Evolutionary conservation across 2,113 vertebrate genomes (phyloP).

Genomic region (Peromyscus leucopus): DNA sequence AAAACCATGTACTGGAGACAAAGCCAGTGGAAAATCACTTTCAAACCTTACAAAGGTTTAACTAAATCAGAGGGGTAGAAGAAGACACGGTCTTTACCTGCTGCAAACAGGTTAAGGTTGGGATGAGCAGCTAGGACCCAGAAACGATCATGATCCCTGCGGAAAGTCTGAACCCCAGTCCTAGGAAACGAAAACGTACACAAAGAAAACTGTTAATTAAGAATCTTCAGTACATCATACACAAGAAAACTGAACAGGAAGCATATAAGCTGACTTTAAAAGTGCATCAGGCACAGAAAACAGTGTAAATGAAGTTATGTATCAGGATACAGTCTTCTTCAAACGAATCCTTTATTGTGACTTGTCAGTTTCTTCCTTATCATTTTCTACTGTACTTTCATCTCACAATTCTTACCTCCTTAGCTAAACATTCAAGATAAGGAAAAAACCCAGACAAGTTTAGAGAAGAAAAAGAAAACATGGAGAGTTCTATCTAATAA

Average conservation of each 20-base stretch:
- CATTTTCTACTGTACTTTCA: constrained; percentile 20
- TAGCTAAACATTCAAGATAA: neutral
- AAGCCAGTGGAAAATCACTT: constrained; percentile 46
- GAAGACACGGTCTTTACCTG: constrained; percentile 87
- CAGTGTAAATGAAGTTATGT: neutral
- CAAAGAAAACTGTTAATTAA: neutral
- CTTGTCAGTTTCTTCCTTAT: neutral
- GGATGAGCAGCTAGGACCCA: constrained; percentile 98
- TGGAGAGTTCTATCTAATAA: neutral
- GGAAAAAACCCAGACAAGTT: neutral
- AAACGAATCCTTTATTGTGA: neutral
- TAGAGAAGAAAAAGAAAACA: constrained; percentile 35
- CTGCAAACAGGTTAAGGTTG: constrained; percentile 98
- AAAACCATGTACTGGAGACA: neutral
- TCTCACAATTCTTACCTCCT: constrained; percentile 40
- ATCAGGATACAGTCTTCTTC: neutral
- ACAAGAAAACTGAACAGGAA: neutral
- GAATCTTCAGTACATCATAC: neutral
- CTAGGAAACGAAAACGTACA: constrained; percentile 79
- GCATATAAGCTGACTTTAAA: neutral
- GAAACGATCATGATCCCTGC: constrained; percentile 97
- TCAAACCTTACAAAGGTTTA: neutral
- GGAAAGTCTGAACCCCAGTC: constrained; percentile 97
- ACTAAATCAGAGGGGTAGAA: neutral
- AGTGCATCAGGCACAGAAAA: neutral